A percentile compares a stretch with the other conserved stretches of the same genome.
Conservation (phyloP, 2,797 vertebrate genomes). For the Leucoraja ocellata region DNA sequence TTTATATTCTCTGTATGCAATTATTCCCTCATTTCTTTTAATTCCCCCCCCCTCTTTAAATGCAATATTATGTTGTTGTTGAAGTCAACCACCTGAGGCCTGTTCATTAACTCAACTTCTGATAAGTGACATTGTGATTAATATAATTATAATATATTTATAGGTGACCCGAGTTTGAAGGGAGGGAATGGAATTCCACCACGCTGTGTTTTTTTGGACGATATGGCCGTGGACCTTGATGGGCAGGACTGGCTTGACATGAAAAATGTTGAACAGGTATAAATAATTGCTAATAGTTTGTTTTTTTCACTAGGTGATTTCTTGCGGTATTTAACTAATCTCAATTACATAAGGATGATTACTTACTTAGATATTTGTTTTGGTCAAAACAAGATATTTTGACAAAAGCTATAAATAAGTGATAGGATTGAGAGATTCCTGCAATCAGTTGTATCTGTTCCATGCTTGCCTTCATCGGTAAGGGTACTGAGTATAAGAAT, state of each 20-base stretch:
- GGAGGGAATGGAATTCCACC: slow-evolving; percentile 87
- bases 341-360: too few relatives aligned
- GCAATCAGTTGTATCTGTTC: too few relatives aligned
- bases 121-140: neutral
- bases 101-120: too few relatives aligned
- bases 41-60: neutral
- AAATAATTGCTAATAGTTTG: neutral
- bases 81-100: too few relatives aligned
- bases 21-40: neutral
- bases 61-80: neutral
- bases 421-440: too few relatives aligned
- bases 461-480: too few relatives aligned
- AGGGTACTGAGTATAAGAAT: too few relatives aligned
- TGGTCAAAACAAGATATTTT: too few relatives aligned
- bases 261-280: slow-evolving; percentile 91
- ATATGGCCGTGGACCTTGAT: slow-evolving; percentile 85
- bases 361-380: too few relatives aligned
- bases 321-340: too few relatives aligned
- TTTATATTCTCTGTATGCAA: neutral
- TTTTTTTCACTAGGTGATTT: neutral
- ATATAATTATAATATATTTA: neutral
- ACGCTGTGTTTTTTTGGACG: slow-evolving; percentile 88
- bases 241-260: slow-evolving; percentile 98
- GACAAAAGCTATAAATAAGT: too few relatives aligned
- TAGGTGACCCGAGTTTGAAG: slow-evolving; percentile 87